A percentile compares a stretch with the other conserved stretches of the same genome.
These are phyloP conservation scores for Lateolabrax maculatus DNA, from an alignment of 2,797 vertebrate genomes.

Conservation along the genomic window DNA sequence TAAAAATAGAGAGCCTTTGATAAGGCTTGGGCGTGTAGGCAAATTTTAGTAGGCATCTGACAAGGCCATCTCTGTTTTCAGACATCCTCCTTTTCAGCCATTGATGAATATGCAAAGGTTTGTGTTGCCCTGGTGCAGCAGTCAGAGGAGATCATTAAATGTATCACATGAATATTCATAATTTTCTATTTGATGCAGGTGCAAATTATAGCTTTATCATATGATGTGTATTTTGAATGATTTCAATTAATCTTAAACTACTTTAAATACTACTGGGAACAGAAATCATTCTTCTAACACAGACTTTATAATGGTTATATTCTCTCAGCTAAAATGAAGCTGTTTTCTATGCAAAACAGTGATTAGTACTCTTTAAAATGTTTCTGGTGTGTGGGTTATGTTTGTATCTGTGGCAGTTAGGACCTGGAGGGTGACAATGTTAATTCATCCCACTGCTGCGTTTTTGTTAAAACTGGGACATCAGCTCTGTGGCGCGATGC, in stretches of 20 bases:
- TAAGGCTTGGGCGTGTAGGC: constrained; percentile 42
- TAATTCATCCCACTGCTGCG: constrained; percentile 58
- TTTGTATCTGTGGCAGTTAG: constrained; percentile 41
- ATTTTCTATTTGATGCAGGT: background rate
- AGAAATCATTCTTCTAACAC: background rate
- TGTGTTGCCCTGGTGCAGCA: constrained; percentile 38
- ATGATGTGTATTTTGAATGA: constrained; percentile 4
- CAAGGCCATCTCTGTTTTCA: constrained; percentile 77
- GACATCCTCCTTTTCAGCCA: constrained; percentile 56
- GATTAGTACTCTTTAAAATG: background rate
- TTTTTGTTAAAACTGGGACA: constrained; percentile 77
- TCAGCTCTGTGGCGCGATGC: constrained; percentile 57
- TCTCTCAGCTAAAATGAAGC: background rate
- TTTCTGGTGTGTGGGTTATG: background rate
- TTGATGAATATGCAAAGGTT: constrained; percentile 68
- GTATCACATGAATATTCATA: constrained; percentile 61
- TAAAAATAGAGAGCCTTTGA: constrained; percentile 76
- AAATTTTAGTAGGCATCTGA: constrained; percentile 60
- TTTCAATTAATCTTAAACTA: background rate
- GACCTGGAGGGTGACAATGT: constrained; percentile 51
- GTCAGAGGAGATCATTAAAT: constrained; percentile 59
- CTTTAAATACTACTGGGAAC: background rate
- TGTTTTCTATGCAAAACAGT: background rate
- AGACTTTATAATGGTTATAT: background rate
- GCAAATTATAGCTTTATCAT: background rate